These are phyloP conservation scores for Atethmia centrago DNA, from an alignment of 2,888 invertebrate genomes.

Conservation along the genomic window DNA sequence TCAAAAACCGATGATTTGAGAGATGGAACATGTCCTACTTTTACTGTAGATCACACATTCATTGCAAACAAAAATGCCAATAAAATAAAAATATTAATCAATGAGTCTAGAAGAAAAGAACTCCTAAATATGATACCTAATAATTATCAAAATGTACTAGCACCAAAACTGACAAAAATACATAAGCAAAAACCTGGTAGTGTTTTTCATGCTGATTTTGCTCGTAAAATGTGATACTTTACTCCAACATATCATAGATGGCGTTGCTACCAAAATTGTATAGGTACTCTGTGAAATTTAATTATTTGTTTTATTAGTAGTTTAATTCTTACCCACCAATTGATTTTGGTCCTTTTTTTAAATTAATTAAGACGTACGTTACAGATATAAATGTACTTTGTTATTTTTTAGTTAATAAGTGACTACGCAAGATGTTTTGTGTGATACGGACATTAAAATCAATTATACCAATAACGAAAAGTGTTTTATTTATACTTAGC, in stretches of 20 bases:
- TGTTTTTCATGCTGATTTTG: background rate
- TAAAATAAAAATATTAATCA: slow-evolving; percentile 50
- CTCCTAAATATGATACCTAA: slow-evolving; percentile 33
- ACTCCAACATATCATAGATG: slow-evolving; percentile 2
- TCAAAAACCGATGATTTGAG: background rate
- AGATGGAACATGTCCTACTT: slow-evolving; percentile 3
- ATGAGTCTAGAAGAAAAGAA: slow-evolving; percentile 53
- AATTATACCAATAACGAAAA: slow-evolving; percentile 1
- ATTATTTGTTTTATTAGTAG: slow-evolving; percentile 10
- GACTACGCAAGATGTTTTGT: slow-evolving; percentile 39
- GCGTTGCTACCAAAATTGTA: slow-evolving; percentile 19
- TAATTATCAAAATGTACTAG: slow-evolving; percentile 2
- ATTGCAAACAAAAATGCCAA: slow-evolving; percentile 39
- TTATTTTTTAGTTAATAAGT: slow-evolving; percentile 21
- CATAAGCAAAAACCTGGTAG: background rate
- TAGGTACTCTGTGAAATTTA: background rate
- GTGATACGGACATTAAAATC: slow-evolving; percentile 45
- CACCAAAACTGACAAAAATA: background rate
- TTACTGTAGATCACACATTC: slow-evolving; percentile 17
- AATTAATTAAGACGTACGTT: background rate
- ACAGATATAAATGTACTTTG: slow-evolving; percentile 30
- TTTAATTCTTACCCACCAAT: background rate
- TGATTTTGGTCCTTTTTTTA: background rate
- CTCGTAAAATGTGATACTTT: slow-evolving; percentile 13
- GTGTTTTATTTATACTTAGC: slow-evolving; percentile 2